Base-by-base conservation (phyloP, 1,140 invertebrate species). In the Meloidogyne exigua region DNA sequence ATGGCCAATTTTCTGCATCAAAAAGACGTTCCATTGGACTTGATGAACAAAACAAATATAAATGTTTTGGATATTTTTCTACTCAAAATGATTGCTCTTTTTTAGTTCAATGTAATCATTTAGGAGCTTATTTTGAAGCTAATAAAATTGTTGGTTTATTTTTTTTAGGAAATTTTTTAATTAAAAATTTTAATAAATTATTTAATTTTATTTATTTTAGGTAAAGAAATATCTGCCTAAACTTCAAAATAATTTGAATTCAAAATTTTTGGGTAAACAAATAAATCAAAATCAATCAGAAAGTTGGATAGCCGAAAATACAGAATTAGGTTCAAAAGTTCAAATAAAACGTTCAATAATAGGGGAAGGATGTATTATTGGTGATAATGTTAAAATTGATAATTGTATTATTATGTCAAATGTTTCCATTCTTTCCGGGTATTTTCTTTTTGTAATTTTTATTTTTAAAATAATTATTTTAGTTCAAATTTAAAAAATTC, bases 111-210 rank as follows among this genome's bases (percentile, higher is more conserved):
- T 83, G 81, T 32, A 82, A 82, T 67, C 84, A 77, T 23, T 23
- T 82, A 12, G 82, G 74, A 0, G 73, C 79, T 13, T 82, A 84
- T 63, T 78, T 82, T 68, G 81, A 84, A 66, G 79, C 75, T n/a
- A 82, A 82, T 68, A 81, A 80, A 69, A 65, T 32, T 49, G 77
- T 79, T 12, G 18, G 75, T 75, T 75, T 75, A 5, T 18, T 32
- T 32, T 32, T 32, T 7, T 3, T n/a, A 11, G 13, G 11, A n/a
- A n/a, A n/a, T 13, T 13, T 12, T 44, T 13, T 49, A 18, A 49
- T 49, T 15, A 49, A 49, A 18, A n/a, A n/a, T n/a, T 49, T 18
- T 18, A 49, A 49, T 18, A 15, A 49, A 18, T 49, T 28, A 21
- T 42, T 25, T 32, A 21, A 18, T 25, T 23, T 28, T 12, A 26